phyloP scores from a whole-genome alignment of 2,113 vertebrate genomes.

The Salvelinus sp. region DNA sequence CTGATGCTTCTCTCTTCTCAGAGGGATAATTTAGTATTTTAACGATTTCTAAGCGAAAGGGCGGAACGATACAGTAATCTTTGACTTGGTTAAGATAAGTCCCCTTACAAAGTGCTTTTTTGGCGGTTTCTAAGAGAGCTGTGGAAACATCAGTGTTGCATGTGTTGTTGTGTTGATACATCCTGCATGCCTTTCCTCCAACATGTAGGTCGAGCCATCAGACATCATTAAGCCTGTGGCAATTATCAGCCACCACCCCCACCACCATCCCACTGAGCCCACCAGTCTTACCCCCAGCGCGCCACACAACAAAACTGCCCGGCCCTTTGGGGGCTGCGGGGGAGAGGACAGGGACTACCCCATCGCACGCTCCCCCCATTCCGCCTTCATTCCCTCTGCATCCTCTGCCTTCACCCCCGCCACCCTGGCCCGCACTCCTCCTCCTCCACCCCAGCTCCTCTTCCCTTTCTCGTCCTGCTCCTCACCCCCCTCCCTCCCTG shows the following conservation, averaged over 20 bases:
- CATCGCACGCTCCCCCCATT: slow-evolving; percentile 71
- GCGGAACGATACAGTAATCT: too few species aligned
- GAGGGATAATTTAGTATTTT: neutral
- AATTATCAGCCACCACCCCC: slow-evolving; percentile 75
- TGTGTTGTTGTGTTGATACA: slow-evolving; percentile 73
- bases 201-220: slow-evolving; percentile 80
- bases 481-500: slow-evolving; percentile 70
- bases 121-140: too few species aligned
- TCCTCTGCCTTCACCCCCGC: slow-evolving; percentile 83
- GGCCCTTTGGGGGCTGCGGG: slow-evolving; percentile 73
- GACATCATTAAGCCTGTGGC: slow-evolving; percentile 93
- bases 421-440: slow-evolving; percentile 41
- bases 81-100: too few species aligned
- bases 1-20: slow-evolving; percentile 36
- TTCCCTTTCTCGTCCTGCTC: slow-evolving; percentile 60
- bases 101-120: too few species aligned
- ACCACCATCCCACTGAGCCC: slow-evolving; percentile 74
- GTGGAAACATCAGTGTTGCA: slow-evolving; percentile 65
- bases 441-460: slow-evolving; percentile 56
- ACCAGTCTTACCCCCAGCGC: slow-evolving; percentile 42
- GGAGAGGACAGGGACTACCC: slow-evolving; percentile 23
- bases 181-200: slow-evolving; percentile 76
- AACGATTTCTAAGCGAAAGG: neutral
- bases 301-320: slow-evolving; percentile 84
- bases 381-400: slow-evolving; percentile 83